Base-by-base conservation (phyloP, 2,113 vertebrate genomes). In the Herpailurus yagouaroundi region DNA sequence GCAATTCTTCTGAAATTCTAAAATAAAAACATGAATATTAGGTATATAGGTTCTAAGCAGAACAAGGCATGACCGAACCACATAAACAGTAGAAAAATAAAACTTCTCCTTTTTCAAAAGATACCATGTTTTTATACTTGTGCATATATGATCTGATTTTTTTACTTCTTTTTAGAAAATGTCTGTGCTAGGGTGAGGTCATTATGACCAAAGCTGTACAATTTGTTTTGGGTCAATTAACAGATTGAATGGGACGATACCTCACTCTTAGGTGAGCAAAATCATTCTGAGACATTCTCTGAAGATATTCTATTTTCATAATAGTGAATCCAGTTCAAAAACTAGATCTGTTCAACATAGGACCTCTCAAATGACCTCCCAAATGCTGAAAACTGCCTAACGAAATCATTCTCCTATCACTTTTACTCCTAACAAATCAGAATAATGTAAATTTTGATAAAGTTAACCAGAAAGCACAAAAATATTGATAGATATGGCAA, bases 1-100 rank as follows among this genome's bases (percentile, higher is more conserved):
- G 0, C 3, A 88, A 83, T 91, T 83, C 16, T 68, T 52, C 2
- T 16, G 68, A 95, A 52, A 60, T 73, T 79, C 29, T 57, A 68
- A 41, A 68, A 60, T 69, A 74, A 68, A 92, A 91, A 55, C 18
- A 55, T 25, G 18, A 48, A 36, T 69, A 45, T 74, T 45, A 63
- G 16, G 52, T 88, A 25, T 50, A 36, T 5, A 50, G 36, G 21
- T 25, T 52, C 4, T 38, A 69, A 55, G 41, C 23, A 86, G 45
- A 94, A 68, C 85, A 68, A 93, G 29, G 6, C 4, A 86, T 87
- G 23, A 74, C 13, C 57, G 38, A 97, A 94, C n/a, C 19, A 91
- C 13, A 66, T 38, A 97, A 94, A 48, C 15, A 88, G 77, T 7
- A 63, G 25, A n/a, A 94, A 83, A 77, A 15, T 38, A 76, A 81